Base-by-base conservation (phyloP, 2,113 vertebrate genomes). In the Tichodroma muraria region DNA sequence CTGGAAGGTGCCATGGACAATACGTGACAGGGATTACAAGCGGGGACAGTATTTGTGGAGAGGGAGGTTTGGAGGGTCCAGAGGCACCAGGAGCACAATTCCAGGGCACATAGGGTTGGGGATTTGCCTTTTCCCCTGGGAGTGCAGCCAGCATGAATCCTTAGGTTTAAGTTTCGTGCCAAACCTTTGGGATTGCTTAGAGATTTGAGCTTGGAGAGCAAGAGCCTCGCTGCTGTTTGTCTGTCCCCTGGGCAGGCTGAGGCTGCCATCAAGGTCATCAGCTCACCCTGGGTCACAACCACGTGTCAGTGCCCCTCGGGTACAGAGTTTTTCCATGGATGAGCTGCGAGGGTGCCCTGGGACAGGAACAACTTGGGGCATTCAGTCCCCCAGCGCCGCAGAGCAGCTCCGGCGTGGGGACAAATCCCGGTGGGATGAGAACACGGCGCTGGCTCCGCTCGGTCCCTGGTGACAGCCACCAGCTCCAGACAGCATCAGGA, bases 401-500 rank as follows among this genome's bases (percentile, higher is more conserved):
- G 53, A n/a, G 69, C 59, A 50, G 40, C 31, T 18, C 31, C 0
- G 0, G 22, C 1, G 0, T 2, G 1, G 49, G 75, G 33, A 17
- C 33, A 61, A 27, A 47, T 44, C 24, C 33, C 5, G 0, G 8
- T 4, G 52, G 50, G 76, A n/a, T 0, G 0, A 13, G 66, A 56
- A 47, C 60, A 16, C 4, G 0, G 44, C 0, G 0, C 40, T 31
- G 22, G n/a, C 57, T 52, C 44, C 0, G 1, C 53, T 19, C 21
- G 6, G 15, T 22, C 14, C 65, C 66, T 8, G 53, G 22, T 4
- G 85, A 65, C 66, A 72, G 70, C 15, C 11, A 4, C 65, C 54
- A 53, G 53, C 57, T 30, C 40, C 75, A 85, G 38, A 23, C 84
- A 44, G 70, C n/a, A 3, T 11, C 13, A 45, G 82, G 76, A 64